Evolutionary conservation across 2,113 vertebrate species (phyloP).

Genomic region (Pterocles orientalis): DNA sequence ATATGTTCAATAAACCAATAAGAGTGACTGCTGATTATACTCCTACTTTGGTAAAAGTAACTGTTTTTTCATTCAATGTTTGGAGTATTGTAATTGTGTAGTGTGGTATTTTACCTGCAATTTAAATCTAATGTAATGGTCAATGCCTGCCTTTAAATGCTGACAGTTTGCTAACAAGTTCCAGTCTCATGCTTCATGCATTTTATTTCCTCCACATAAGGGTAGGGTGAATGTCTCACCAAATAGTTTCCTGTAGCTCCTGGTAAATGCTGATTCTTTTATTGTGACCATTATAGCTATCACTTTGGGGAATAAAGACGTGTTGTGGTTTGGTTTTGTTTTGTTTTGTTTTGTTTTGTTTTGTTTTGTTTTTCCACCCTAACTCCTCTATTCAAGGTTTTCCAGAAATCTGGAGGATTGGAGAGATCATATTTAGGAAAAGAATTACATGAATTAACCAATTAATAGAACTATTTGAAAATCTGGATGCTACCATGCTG

Average conservation of each 20-base stretch:
- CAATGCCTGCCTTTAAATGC: conserved; percentile 49
- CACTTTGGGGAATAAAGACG: not conserved
- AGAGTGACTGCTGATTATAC: conserved; percentile 53
- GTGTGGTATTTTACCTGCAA: conserved; percentile 2
- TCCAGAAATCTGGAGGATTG: not conserved
- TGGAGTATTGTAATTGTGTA: conserved; percentile 37
- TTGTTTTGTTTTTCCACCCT: too few relatives aligned
- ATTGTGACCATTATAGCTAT: not conserved
- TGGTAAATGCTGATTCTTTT: not conserved
- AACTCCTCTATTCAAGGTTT: not conserved
- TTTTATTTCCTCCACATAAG: conserved; percentile 15
- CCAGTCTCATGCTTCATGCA: not conserved
- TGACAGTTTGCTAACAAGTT: conserved; percentile 53
- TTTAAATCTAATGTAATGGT: conserved; percentile 51
- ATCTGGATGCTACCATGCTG: not conserved
- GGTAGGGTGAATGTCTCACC: not conserved
- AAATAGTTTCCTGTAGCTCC: not conserved
- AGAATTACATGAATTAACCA: not conserved
- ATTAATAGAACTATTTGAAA: not conserved
- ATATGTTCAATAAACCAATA: conserved; percentile 64
- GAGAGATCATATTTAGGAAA: not conserved
- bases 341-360: not conserved
- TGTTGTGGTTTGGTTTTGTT: not conserved
- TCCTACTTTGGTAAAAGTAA: conserved; percentile 53
- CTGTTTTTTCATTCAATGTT: conserved; percentile 62